These are phyloP conservation scores for Rutpela maculata DNA, from an alignment of 2,888 invertebrate species.

Conservation along the genomic window DNA sequence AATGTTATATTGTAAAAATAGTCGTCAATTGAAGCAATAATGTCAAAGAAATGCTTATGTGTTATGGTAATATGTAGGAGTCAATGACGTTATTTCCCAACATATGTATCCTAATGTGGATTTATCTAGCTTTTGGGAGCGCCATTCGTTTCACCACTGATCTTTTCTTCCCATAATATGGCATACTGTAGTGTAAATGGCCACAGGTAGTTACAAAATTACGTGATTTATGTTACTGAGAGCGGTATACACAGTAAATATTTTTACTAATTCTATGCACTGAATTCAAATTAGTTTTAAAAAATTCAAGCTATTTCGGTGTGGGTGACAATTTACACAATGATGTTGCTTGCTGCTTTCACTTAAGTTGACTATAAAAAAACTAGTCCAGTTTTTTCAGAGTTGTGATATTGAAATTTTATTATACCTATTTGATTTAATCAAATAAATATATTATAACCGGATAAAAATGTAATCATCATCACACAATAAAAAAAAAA, in stretches of 20 bases:
- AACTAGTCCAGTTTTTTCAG: too few species aligned
- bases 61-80: conserved; percentile 4
- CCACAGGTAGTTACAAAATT: conserved; percentile 6
- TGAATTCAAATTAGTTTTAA: background rate
- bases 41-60: conserved; percentile 16
- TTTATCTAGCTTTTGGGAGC: conserved; percentile 15
- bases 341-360: background rate
- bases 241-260: background rate
- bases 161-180: background rate
- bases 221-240: background rate
- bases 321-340: background rate
- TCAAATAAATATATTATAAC: too few species aligned
- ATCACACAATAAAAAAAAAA: too few species aligned
- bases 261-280: too few species aligned
- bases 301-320: background rate
- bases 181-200: background rate
- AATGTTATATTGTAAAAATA: conserved; percentile 16
- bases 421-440: too few species aligned
- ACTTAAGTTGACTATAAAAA: too few species aligned
- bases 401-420: too few species aligned
- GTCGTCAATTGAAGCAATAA: conserved; percentile 21
- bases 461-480: too few species aligned
- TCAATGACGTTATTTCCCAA: conserved; percentile 10
- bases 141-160: background rate
- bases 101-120: conserved; percentile 16